These are phyloP conservation scores for Prionace glauca DNA, from an alignment of 2,797 vertebrate species.

Conservation along the genomic window DNA sequence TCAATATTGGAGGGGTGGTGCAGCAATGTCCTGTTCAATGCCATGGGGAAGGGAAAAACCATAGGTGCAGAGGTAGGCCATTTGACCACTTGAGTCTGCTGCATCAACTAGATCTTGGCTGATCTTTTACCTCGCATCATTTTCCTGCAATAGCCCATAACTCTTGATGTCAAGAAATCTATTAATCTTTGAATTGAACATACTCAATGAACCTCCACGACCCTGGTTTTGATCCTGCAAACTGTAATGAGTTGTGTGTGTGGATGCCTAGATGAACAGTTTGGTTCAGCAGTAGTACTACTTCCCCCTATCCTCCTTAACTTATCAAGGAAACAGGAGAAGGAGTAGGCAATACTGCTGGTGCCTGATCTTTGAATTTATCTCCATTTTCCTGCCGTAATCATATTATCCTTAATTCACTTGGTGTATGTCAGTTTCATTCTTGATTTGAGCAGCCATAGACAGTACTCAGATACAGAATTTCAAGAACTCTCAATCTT, in stretches of 20 bases:
- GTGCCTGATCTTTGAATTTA: background rate
- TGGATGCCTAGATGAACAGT: background rate
- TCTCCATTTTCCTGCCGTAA: background rate
- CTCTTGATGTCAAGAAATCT: too few relatives aligned
- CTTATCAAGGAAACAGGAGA: background rate
- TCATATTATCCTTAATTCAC: background rate
- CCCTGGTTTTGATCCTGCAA: background rate
- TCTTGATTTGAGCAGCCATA: background rate
- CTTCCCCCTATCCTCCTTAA: background rate
- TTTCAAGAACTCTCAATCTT: background rate
- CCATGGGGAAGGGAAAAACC: background rate
- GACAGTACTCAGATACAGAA: background rate
- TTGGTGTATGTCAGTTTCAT: too few relatives aligned
- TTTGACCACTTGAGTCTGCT: too few relatives aligned
- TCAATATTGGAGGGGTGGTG: background rate
- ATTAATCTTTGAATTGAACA: too few relatives aligned
- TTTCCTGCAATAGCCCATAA: too few relatives aligned
- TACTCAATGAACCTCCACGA: too few relatives aligned
- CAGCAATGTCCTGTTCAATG: background rate
- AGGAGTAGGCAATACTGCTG: background rate
- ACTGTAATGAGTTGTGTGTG: background rate
- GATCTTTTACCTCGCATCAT: too few relatives aligned
- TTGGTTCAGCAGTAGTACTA: background rate
- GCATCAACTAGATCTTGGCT: too few relatives aligned
- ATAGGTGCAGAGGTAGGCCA: background rate